Base-by-base conservation (phyloP, 37 sponge, comb jelly and placozoan genomes). In the Halichondria panicea region DNA sequence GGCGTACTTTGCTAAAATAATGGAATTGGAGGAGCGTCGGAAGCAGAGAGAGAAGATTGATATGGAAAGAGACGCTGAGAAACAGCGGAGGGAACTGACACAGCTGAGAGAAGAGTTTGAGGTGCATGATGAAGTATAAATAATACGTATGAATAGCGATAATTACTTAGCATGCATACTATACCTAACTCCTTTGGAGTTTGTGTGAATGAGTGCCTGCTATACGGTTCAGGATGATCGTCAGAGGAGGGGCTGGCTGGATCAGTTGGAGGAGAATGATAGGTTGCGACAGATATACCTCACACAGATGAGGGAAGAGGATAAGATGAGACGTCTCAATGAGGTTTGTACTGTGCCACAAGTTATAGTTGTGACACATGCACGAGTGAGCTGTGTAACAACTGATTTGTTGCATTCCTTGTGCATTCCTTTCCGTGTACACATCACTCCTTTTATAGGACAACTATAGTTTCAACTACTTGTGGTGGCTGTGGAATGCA, bases 11-110 rank as follows among this genome's bases (percentile, higher is more conserved):
- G 69, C 18, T 22, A 72, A 41, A 37, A 15, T 54, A 43, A 70
- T 24, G 9, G 72, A 5, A 0, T 0, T 61, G 42, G 72, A 50
- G 19, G 42, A 53, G 53, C 42, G 50, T 31, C 36, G 34, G 66
- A 60, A 63, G 37, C 30, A 59, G 53, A 52, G 62, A 71, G 71
- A 80, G 25, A 67, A 41, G 68, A 63, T 65, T 30, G 54, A 78
- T 18, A 42, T 68, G 25, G 68, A 43, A 53, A 38, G 57, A 52
- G 68, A 43, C 21, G 68, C 56, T 22, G 71, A 80, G 37, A 44
- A 35, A 61, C 50, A 61, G 32, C 38, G 48, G 63, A 43, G 72
- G 53, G 55, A 57, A 38, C 42, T 69, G 21, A 42, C 4, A 27
- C n/a, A 43, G 56, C 6, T 69, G 48, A 25, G 41, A 24, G 31